A percentile compares a stretch with the other conserved stretches of the same genome.
Conservation (phyloP, 2,113 vertebrate genomes). For the Hiodon tergisus region DNA sequence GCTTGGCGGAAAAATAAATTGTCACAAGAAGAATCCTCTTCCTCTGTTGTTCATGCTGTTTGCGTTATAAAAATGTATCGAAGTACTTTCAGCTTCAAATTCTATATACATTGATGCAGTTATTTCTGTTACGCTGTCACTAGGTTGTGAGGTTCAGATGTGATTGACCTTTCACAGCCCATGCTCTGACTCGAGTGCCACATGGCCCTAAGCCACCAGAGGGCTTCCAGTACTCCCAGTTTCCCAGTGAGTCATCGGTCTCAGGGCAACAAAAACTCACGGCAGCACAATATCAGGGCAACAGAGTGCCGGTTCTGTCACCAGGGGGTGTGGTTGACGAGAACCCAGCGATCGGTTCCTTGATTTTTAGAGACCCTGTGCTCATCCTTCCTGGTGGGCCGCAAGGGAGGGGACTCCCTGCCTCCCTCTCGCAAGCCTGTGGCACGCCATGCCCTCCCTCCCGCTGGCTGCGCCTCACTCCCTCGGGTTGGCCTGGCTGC, state of each 20-base stretch:
- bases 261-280: not conserved
- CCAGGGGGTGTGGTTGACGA: not conserved
- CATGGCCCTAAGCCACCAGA: conserved; percentile 11
- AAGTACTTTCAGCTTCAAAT: too few relatives aligned
- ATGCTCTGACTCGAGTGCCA: not conserved
- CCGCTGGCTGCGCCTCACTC: not conserved
- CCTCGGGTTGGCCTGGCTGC: not conserved
- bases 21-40: too few relatives aligned
- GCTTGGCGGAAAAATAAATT: too few relatives aligned
- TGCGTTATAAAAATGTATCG: too few relatives aligned
- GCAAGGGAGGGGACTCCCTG: too few relatives aligned
- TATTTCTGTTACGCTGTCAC: too few relatives aligned
- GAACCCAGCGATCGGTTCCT: conserved; percentile 3
- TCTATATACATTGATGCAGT: too few relatives aligned
- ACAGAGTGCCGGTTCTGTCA: conserved; percentile 14
- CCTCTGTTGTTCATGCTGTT: too few relatives aligned
- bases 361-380: not conserved
- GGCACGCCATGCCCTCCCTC: not conserved
- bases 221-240: conserved; percentile 3
- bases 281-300: not conserved
- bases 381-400: not conserved
- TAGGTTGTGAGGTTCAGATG: too few relatives aligned
- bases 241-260: conserved; percentile 17
- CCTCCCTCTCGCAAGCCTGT: not conserved
- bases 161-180: too few relatives aligned